Evolutionary conservation across 2,888 invertebrate genomes (phyloP).

Genomic region (Criorhina ranunculi): DNA sequence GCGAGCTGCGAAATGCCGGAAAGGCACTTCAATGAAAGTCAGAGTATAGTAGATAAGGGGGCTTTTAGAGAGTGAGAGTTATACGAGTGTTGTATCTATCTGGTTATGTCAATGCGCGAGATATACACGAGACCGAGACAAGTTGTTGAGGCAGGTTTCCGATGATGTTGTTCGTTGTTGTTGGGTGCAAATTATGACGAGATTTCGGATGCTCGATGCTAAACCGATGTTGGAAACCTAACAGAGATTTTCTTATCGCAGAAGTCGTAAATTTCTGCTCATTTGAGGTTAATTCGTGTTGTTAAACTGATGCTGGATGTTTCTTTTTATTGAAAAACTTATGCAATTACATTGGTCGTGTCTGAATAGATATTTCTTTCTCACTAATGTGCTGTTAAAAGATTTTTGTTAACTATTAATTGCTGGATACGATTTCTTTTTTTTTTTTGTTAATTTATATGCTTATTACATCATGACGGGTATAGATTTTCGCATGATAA

Average conservation of each 20-base stretch:
- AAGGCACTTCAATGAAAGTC: constrained; percentile 52
- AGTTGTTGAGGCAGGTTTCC: constrained; percentile 62
- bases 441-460: constrained; percentile 42
- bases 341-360: neutral
- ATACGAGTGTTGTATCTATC: constrained; percentile 1
- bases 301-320: constrained; percentile 44
- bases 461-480: constrained; percentile 30
- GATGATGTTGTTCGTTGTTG: constrained; percentile 21
- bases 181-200: constrained; percentile 48
- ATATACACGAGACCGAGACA: constrained; percentile 43
- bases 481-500: constrained; percentile 44
- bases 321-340: neutral
- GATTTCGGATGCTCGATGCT: constrained; percentile 29
- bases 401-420: constrained; percentile 50
- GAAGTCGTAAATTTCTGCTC: constrained; percentile 54
- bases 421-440: constrained; percentile 60
- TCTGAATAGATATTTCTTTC: constrained; percentile 33
- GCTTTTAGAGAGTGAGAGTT: constrained; percentile 62
- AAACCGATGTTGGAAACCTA: constrained; percentile 1
- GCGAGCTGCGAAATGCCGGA: constrained; percentile 57
- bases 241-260: constrained; percentile 61
- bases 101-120: constrained; percentile 68
- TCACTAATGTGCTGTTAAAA: constrained; percentile 47
- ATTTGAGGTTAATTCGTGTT: constrained; percentile 60
- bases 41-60: constrained; percentile 58